These are phyloP conservation scores for Trachythela sp. DNA, from an alignment of 64 coral and sea anemone species.

Conservation along the genomic window DNA sequence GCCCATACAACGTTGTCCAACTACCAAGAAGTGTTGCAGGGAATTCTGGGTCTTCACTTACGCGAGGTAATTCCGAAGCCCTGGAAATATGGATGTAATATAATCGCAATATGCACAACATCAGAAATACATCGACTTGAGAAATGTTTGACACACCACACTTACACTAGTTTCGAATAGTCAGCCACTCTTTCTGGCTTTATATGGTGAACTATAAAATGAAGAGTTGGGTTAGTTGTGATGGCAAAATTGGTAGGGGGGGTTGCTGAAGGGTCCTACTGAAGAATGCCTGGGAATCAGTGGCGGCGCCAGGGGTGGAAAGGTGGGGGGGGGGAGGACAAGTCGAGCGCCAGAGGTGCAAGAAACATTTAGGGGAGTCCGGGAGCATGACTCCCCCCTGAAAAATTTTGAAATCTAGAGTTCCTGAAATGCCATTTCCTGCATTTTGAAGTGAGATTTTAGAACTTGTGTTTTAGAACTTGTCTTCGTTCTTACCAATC, in stretches of 20 bases:
- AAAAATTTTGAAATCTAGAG: too few relatives aligned
- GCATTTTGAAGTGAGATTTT: not conserved
- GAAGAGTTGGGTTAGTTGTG: not conserved
- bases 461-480: not conserved
- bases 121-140: not conserved
- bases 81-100: not conserved
- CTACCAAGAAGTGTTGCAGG: conserved; percentile 73
- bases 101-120: not conserved
- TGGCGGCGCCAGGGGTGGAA: too few relatives aligned
- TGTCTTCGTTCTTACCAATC: too few relatives aligned
- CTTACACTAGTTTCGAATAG: not conserved
- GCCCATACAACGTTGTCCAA: conserved; percentile 96
- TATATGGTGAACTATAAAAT: conserved; percentile 2
- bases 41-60: conserved; percentile 78
- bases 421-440: too few relatives aligned
- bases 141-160: not conserved
- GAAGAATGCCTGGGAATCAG: not conserved
- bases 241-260: too few relatives aligned
- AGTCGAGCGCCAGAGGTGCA: too few relatives aligned
- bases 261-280: not conserved
- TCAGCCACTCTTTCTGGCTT: conserved; percentile 4
- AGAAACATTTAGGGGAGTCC: too few relatives aligned
- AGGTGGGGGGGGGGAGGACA: too few relatives aligned
- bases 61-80: conserved; percentile 49
- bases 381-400: too few relatives aligned